A percentile compares a stretch with the other conserved stretches of the same genome.
phyloP scores from a whole-genome alignment of 2,888 invertebrate species.

The Acanthosepion esculentum region DNA sequence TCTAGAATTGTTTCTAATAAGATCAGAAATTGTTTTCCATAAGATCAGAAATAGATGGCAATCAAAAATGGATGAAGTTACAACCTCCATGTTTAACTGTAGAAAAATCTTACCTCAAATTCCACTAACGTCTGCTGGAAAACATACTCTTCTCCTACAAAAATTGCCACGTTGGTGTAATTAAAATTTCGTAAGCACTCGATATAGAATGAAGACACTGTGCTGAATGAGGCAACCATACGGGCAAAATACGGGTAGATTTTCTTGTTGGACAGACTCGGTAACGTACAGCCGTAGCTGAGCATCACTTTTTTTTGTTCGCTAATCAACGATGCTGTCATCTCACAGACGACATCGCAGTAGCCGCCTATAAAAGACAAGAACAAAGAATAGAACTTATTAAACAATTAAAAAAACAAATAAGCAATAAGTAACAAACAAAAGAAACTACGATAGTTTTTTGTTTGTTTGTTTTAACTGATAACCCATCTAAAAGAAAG shows the following conservation, averaged over 20 bases:
- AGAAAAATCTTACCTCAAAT: background rate
- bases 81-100: no score
- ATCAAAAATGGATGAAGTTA: no score
- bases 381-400: background rate
- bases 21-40: no score
- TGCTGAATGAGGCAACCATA: background rate
- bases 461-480: no score
- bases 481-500: no score
- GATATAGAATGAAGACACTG: background rate
- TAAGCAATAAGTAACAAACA: no score
- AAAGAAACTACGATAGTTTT: no score
- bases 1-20: no score
- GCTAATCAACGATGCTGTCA: background rate
- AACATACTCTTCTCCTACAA: background rate
- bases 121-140: background rate
- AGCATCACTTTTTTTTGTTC: background rate
- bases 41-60: no score
- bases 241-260: background rate
- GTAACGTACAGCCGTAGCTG: background rate
- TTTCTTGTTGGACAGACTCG: background rate
- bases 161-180: background rate
- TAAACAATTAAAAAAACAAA: constrained; percentile 35
- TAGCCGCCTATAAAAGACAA: background rate
- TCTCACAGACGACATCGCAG: background rate
- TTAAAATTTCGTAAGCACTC: background rate